Evolutionary conservation across 2,113 vertebrate genomes (phyloP).

Genomic region (Mastomys natalensis): DNA sequence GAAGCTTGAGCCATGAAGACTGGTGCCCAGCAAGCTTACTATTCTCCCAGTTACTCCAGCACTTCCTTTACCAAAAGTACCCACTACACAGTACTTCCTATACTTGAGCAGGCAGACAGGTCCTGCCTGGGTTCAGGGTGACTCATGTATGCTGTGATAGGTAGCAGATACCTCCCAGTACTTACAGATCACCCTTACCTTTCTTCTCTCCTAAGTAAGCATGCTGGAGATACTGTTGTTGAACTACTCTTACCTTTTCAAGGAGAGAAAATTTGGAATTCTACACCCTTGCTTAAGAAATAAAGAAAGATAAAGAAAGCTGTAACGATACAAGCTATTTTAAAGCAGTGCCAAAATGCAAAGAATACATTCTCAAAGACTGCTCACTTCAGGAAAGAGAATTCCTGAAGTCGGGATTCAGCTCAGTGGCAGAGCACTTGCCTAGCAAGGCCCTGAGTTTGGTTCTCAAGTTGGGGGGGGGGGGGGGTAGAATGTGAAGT

Average conservation of each 20-base stretch:
- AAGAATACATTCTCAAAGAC: constrained; percentile 48
- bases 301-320: neutral
- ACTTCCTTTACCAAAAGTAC: neutral
- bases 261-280: constrained; percentile 56
- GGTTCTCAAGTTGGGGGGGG: too few relatives aligned
- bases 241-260: constrained; percentile 12
- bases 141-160: neutral
- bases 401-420: too few relatives aligned
- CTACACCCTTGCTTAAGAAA: neutral
- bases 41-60: neutral
- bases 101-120: neutral
- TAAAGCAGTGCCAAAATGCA: constrained; percentile 35
- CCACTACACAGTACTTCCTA: neutral
- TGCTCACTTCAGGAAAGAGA: constrained; percentile 23
- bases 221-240: neutral
- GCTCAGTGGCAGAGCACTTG: too few relatives aligned
- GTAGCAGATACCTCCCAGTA: neutral
- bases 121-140: neutral
- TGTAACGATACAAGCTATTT: constrained; percentile 46
- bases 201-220: neutral
- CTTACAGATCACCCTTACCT: neutral
- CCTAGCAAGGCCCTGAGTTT: too few relatives aligned
- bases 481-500: constrained; percentile 31
- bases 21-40: neutral
- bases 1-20: neutral